These are phyloP conservation scores for Perccottus glenii DNA, from an alignment of 2,113 vertebrate species.

Conservation along the genomic window DNA sequence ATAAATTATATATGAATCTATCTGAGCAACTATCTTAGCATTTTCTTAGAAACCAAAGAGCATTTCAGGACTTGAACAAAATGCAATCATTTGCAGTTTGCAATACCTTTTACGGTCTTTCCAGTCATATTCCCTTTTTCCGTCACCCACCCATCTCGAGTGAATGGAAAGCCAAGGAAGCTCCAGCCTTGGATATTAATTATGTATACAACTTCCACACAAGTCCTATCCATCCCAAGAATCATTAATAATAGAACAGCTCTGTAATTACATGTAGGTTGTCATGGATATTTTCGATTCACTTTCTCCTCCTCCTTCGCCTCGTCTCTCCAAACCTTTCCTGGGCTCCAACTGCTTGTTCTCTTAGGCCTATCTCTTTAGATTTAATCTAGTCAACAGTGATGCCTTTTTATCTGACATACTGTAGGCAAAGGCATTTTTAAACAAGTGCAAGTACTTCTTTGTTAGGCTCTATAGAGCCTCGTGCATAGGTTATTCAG, in stretches of 20 bases:
- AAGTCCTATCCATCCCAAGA: conserved; percentile 58
- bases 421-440: conserved; percentile 5
- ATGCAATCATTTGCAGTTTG: conserved; percentile 4
- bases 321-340: background rate
- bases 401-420: conserved; percentile 8
- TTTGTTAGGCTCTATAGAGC: conserved; percentile 3
- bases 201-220: conserved; percentile 73
- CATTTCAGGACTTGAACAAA: conserved; percentile 11
- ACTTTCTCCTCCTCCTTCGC: background rate
- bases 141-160: conserved; percentile 10
- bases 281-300: conserved; percentile 64
- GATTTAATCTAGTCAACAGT: conserved; percentile 18
- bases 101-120: conserved; percentile 4
- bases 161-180: conserved; percentile 48
- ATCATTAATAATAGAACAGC: conserved; percentile 72
- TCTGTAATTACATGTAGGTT: conserved; percentile 69
- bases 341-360: background rate
- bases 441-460: conserved; percentile 9
- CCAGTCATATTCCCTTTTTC: background rate
- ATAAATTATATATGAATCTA: conserved; percentile 55
- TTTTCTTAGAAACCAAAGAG: background rate
- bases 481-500: background rate
- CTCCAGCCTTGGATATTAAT: conserved; percentile 64
- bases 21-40: conserved; percentile 20
- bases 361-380: conserved; percentile 22